Base-by-base conservation (phyloP, 2,113 vertebrate genomes). In the Paratilapia polleni region DNA sequence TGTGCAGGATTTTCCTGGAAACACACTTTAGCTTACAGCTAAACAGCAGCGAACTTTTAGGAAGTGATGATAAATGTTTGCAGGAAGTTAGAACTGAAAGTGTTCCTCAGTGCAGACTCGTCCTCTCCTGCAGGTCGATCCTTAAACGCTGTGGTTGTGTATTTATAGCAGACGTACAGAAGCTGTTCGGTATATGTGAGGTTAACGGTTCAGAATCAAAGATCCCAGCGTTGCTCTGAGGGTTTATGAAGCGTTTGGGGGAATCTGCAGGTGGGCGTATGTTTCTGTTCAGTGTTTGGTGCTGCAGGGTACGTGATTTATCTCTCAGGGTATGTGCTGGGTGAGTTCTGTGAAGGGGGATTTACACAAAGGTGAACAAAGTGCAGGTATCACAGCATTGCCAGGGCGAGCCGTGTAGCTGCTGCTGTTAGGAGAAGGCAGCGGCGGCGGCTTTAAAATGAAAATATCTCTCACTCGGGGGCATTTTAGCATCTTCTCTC, bases 291-390 rank as follows among this genome's bases (percentile, higher is more conserved):
- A 2, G 22, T 8, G 1, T 80, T 54, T 6, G 58, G 22, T 22
- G 85, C 85, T 78, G 85, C 85, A 80, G 82, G 79, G 61, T 24
- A 6, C 8, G 22, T 64, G 78, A 77, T 70, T 82, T 13, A 81
- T 78, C 78, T 87, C 24, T 68, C 38, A 54, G 81, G 66, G 84
- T 56, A 38, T 24, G 58, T 5, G 31, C 9, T 24, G 63, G 41
- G 17, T 59, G 57, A 57, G 66, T 41, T 74, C 9, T n/a, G 12
- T 12, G 13, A 24, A 13, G n/a, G 1, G 10, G n/a, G 20, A 10
- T 58, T 58, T 24, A 24, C 56, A 64, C 10, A 49, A 24, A 77
- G 41, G 36, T 31, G 54, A 10, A 60, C 34, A 34, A 54, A 61
- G 62, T 6, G 58, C 43, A 66, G 87, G 20, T 38, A 80, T 80